Base-by-base conservation (phyloP, 2,113 vertebrate genomes). In the Erythrocebus patas region DNA sequence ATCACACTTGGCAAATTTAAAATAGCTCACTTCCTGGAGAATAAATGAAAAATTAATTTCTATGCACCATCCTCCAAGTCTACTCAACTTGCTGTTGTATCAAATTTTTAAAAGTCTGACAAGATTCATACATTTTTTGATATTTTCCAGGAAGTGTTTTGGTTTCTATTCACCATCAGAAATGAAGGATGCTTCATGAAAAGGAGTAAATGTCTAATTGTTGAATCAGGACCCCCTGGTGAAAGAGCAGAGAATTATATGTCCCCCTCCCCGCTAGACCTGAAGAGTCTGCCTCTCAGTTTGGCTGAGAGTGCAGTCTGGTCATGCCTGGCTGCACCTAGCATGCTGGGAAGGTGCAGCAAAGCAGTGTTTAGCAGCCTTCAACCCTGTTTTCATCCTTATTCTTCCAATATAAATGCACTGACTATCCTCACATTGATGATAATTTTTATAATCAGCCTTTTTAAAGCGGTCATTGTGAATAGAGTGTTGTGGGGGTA, bases 21-120 rank as follows among this genome's bases (percentile, higher is more conserved):
- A 97, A 97, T 97, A 97, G 95, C 89, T 96, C 61, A 55, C 95
- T 97, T 98, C 95, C 94, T 90, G 88, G 87, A 89, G 95, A 93
- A 96, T 64, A 93, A 94, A 95, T 97, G 96, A 98, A 97, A 98
- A 97, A 91, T 97, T 96, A 94, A 98, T 98, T 94, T 94, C 95
- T 64, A 30, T 14, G 66, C 32, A 43, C 76, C 68, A 73, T 96
- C 48, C 88, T 95, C 72, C 66, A 81, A 59, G 79, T 91, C 45
- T 35, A 87, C 45, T 78, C 89, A 92, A 87, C 35, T 64, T 95
- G 95, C 84, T 52, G 12, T 91, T 97, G 72, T 61, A 96, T 97
- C 82, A 96, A 91, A 97, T 97, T 95, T 97, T 96, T 35, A 97
- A 84, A 94, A 89, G 93, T 91, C 93, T 93, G 93, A 93, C 76